Evolutionary conservation across 2,113 vertebrate species (phyloP).

Genomic region (Sitta europaea): DNA sequence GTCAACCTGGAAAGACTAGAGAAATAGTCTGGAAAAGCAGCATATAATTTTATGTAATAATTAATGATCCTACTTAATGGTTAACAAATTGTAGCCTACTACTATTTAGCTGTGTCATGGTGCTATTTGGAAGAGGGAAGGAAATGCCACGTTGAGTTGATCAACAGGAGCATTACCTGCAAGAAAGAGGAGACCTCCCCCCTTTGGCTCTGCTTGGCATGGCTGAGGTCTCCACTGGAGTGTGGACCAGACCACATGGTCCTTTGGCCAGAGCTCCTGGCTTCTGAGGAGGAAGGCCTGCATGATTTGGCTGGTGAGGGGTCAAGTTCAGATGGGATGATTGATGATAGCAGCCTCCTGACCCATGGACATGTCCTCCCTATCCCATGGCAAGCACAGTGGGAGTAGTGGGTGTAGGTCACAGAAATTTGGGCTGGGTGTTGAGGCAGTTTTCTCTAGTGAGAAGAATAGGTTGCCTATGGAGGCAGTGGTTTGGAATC

Average conservation of each 20-base stretch:
- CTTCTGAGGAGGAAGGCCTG: neutral
- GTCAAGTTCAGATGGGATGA: neutral
- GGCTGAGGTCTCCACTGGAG: fast-evolving
- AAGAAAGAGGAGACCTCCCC: neutral
- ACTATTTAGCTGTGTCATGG: neutral
- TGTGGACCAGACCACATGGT: fast-evolving
- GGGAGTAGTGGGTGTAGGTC: neutral
- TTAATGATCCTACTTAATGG: neutral
- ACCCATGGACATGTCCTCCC: fast-evolving
- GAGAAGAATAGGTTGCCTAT: neutral
- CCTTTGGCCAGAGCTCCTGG: neutral
- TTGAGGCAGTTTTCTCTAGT: neutral
- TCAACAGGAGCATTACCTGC: neutral
- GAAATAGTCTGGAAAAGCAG: neutral
- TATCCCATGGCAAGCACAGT: neutral
- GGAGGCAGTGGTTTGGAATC: neutral
- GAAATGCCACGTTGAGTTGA: neutral
- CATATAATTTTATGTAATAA: neutral
- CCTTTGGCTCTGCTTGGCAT: neutral
- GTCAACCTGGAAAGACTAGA: neutral
- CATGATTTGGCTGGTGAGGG: neutral
- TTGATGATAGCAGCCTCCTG: neutral
- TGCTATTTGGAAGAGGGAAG: neutral
- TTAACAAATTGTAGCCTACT: fast-evolving
- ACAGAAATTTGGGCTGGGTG: neutral